A percentile compares a stretch with the other conserved stretches of the same genome.
Conservation (phyloP, 53 echinoderm and acorn worm genomes). For the Hippasteria phrygiana region DNA sequence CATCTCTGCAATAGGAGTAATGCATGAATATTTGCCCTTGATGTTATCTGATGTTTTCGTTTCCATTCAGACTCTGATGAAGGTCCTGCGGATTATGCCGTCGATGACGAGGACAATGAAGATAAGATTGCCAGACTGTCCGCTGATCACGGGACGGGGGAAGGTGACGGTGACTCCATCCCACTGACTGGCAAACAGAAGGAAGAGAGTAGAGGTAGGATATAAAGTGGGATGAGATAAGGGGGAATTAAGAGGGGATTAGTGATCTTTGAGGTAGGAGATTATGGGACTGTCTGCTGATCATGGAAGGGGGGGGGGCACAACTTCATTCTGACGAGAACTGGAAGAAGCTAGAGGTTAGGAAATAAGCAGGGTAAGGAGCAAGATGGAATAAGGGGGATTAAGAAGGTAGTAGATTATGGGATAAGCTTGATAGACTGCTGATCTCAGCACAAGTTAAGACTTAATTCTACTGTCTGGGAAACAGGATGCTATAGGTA, state of each 20-base stretch:
- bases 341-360: too few species aligned
- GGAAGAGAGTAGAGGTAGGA: conserved; percentile 89
- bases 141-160: conserved; percentile 86
- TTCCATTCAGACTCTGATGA: conserved; percentile 87
- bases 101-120: conserved; percentile 53
- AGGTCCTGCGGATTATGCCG: conserved; percentile 73
- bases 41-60: too few species aligned
- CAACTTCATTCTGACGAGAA: neutral
- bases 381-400: too few species aligned
- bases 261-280: neutral
- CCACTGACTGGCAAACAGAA: conserved; percentile 83
- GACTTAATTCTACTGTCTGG: too few species aligned
- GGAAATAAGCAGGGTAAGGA: too few species aligned
- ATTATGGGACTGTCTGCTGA: neutral
- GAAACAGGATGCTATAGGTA: too few species aligned
- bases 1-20: too few species aligned
- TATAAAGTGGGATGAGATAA: neutral
- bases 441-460: too few species aligned
- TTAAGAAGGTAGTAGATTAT: too few species aligned
- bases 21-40: too few species aligned
- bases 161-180: conserved; percentile 83
- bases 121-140: conserved; percentile 82
- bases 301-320: neutral
- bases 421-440: too few species aligned
- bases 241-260: neutral